Evolutionary conservation across 2,888 invertebrate genomes (phyloP), one percentile per base, ranked within the genome.

Genomic region (Aphidius colemani): DNA sequence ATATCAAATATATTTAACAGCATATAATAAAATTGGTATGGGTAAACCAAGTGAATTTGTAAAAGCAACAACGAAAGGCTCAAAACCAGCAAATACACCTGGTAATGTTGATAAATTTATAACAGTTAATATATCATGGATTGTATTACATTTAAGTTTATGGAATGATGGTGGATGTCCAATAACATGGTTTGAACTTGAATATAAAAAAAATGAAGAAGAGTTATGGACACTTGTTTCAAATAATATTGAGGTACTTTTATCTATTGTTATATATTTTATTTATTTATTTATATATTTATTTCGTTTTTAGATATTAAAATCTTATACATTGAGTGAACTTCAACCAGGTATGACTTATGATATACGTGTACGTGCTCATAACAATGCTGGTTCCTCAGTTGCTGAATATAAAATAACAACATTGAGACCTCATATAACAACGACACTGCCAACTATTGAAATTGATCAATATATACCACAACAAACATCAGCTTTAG

Each of bases 101-200:
- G 74, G 79, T 13, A 77, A 71, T 64, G 76, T 74, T 3, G 81
- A 81, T 39, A 78, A 78, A 62, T 80, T 82, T 65, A 75, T 82
- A 61, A 94, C 93, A 0, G 88, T 93, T 74, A 94, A 94, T 79
- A 90, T 93, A 0, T 94, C 94, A 0, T 92, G 93, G 63, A 93
- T 93, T 60, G 93, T 93, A 0, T 88, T 94, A 39, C 94, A 94
- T 89, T 82, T 95, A 70, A 93, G 93, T 81, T 90, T 91, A 0
- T 95, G 94, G 94, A 91, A 92, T 46, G 94, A 94, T 75, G 94
- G 94, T 1, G 94, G 94, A 30, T 95, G 94, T 76, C 93, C 93
- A 3, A 93, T 95, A 69, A 86, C 92, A 7, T 92, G 93, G 83
- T 95, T 93, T 77, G 90, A 91, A 70, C 89, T 95, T 49, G 94